A percentile compares a stretch with the other conserved stretches of the same genome.
These are phyloP conservation scores for Cuniculus paca DNA, from an alignment of 2,797 vertebrate genomes.

Conservation along the genomic window DNA sequence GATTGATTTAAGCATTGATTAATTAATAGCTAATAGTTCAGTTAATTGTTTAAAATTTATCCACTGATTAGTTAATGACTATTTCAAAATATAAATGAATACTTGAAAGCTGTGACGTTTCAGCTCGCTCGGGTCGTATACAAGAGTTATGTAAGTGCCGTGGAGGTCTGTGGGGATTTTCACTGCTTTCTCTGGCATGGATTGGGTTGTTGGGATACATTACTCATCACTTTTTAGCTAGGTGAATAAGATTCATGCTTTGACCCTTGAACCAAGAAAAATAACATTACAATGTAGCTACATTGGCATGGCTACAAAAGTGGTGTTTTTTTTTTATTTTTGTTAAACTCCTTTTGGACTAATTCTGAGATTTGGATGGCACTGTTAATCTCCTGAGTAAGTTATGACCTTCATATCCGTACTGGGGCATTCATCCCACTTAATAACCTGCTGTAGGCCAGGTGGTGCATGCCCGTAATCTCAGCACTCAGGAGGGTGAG, in stretches of 20 bases:
- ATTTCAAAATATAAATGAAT: neutral
- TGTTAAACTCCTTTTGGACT: neutral
- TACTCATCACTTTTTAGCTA: neutral
- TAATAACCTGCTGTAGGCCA: constrained; percentile 1
- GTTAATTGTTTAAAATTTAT: neutral
- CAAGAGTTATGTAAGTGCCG: neutral
- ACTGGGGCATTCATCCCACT: neutral
- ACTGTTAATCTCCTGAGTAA: neutral
- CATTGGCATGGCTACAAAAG: neutral
- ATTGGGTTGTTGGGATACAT: neutral
- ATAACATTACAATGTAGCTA: neutral
- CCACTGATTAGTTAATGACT: neutral
- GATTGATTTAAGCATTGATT: neutral
- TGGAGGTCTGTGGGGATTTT: neutral
- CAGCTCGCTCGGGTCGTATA: neutral
- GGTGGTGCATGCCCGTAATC: neutral
- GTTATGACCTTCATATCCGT: neutral
- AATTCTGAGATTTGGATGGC: neutral
- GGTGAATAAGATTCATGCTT: neutral
- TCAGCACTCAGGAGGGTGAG: neutral
- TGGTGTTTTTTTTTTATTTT: neutral
- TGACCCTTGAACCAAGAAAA: neutral
- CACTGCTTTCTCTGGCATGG: neutral
- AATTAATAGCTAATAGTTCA: neutral
- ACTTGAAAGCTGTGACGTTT: neutral